A percentile compares a stretch with the other conserved stretches of the same genome.
Conservation (phyloP, 1,140 invertebrate species). For the Magallana ariakensis region DNA sequence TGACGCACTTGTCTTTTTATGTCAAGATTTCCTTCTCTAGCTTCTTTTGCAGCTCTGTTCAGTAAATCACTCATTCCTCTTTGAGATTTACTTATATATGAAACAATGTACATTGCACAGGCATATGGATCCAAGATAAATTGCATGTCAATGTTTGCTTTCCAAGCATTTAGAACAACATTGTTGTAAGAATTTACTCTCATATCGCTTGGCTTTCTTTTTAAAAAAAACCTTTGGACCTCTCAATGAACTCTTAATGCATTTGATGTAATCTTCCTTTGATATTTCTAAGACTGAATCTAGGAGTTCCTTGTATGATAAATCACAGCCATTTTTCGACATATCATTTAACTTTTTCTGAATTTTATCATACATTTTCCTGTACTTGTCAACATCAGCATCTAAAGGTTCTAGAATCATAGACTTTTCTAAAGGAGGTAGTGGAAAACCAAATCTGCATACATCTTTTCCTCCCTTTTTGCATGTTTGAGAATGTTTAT, state of each 20-base stretch:
- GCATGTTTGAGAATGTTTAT: no score
- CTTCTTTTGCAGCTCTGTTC: background rate
- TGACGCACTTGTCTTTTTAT: constrained; percentile 15
- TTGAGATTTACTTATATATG: background rate
- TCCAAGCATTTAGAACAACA: background rate
- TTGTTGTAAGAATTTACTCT: background rate
- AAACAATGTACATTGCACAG: no score
- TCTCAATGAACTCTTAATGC: no score
- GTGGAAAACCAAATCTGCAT: background rate
- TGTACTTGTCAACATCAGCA: constrained; percentile 16
- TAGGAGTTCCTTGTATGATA: no score
- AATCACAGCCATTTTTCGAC: no score
- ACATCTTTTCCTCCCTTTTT: no score
- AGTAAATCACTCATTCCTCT: background rate
- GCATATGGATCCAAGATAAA: no score
- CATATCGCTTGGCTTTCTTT: background rate
- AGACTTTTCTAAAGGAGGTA: constrained; percentile 53
- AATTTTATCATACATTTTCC: background rate
- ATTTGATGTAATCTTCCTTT: no score
- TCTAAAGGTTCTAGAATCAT: constrained; percentile 50
- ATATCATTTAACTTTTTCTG: no score
- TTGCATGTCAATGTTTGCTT: background rate
- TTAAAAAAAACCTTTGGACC: no score
- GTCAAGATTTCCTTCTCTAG: no score
- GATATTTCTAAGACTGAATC: no score